phyloP scores from a whole-genome alignment of 1,140 invertebrate species.

The Fopius arisanus region DNA sequence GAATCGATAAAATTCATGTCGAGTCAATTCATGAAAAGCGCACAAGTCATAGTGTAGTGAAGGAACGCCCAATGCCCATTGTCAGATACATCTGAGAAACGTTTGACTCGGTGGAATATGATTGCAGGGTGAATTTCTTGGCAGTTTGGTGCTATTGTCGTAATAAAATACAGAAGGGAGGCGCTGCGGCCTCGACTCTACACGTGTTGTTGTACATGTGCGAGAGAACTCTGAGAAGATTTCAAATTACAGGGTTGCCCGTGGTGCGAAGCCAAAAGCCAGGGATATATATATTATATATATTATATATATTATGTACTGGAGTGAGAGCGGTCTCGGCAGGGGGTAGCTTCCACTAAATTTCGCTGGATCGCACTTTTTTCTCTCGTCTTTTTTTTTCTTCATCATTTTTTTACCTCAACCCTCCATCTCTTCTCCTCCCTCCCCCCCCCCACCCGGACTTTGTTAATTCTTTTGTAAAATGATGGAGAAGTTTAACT shows the following conservation, averaged over 20 bases:
- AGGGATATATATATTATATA: slow-evolving; percentile 12
- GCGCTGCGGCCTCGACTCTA: slow-evolving; percentile 51
- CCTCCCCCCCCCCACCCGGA: background rate
- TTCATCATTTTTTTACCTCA: background rate
- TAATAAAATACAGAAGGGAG: slow-evolving; percentile 55
- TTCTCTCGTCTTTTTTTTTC: background rate
- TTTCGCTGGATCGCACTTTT: background rate
- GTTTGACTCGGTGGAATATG: slow-evolving; percentile 55
- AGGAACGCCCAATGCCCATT: slow-evolving; percentile 44
- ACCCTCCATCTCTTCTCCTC: no score
- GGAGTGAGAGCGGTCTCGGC: slow-evolving; percentile 34
- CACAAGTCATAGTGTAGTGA: background rate
- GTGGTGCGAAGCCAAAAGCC: slow-evolving; percentile 11
- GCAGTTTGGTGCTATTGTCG: slow-evolving; percentile 60
- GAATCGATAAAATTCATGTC: background rate
- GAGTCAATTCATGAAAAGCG: background rate
- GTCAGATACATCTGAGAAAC: slow-evolving; percentile 55
- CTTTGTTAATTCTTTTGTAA: slow-evolving; percentile 12
- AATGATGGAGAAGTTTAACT: background rate
- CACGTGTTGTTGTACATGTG: slow-evolving; percentile 13
- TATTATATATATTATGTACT: slow-evolving; percentile 5
- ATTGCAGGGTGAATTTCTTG: slow-evolving; percentile 65
- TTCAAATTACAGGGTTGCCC: slow-evolving; percentile 56
- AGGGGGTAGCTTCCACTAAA: slow-evolving; percentile 14
- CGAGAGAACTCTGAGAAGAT: slow-evolving; percentile 49